phyloP scores from a whole-genome alignment of 2,113 vertebrate species.

The Trachemys scripta region DNA sequence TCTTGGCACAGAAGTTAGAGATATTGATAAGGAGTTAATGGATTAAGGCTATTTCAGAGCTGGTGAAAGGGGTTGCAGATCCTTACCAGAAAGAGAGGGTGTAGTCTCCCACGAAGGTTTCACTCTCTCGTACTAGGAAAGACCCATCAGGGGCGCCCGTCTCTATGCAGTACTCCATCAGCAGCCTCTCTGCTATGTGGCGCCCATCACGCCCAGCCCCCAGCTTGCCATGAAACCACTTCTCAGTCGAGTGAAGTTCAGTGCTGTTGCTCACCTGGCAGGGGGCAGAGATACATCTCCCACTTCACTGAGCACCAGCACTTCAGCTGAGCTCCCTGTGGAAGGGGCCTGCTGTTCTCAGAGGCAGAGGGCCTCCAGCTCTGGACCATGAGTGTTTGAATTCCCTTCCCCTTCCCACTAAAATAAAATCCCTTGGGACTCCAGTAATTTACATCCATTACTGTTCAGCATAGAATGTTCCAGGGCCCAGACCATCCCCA shows the following conservation, averaged over 20 bases:
- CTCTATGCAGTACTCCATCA: conserved; percentile 95
- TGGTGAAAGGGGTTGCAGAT: fast-evolving
- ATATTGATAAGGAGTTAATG: fast-evolving
- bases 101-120: conserved; percentile 98
- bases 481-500: not conserved
- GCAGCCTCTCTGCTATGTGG: conserved; percentile 94
- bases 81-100: conserved; percentile 98
- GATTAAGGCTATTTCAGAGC: not conserved
- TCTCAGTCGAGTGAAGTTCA: conserved; percentile 94
- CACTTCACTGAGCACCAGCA: not conserved
- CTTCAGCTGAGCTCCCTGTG: not conserved
- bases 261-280: conserved; percentile 88
- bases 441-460: not conserved
- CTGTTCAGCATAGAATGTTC: not conserved
- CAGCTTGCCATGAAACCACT: conserved; percentile 98
- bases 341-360: not conserved
- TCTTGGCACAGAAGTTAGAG: not conserved
- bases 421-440: not conserved
- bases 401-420: not conserved
- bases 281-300: not conserved
- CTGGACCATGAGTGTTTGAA: not conserved
- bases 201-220: conserved; percentile 94
- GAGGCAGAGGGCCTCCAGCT: not conserved
- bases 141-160: conserved; percentile 95
- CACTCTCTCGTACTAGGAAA: conserved; percentile 97